A percentile compares a stretch with the other conserved stretches of the same genome.
Conservation (phyloP, 2,888 invertebrate genomes). For the Sicus ferrugineus region DNA sequence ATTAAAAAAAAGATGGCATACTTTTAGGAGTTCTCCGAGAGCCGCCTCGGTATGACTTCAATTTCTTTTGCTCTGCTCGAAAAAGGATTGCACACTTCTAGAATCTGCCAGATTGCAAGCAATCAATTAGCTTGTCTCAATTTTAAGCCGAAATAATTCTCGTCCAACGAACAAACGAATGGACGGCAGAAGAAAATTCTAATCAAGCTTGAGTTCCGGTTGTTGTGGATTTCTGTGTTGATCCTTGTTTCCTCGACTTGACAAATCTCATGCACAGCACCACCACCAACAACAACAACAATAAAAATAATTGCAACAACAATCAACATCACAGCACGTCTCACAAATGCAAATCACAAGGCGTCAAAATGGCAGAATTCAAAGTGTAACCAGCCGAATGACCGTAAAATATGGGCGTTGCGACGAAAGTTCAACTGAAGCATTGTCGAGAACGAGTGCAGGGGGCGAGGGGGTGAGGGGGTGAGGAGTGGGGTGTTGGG, state of each 20-base stretch:
- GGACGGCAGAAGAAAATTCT: conserved; percentile 12
- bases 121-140: conserved; percentile 10
- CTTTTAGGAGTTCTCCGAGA: too few relatives aligned
- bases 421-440: conserved; percentile 10
- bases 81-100: not conserved
- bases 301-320: not conserved
- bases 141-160: not conserved
- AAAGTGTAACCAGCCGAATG: conserved; percentile 1
- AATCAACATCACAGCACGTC: not conserved
- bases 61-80: too few relatives aligned
- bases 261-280: conserved; percentile 13
- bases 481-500: not conserved
- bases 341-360: conserved; percentile 26
- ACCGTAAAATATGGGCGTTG: conserved; percentile 10
- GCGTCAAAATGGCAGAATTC: conserved; percentile 24
- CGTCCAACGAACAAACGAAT: not conserved
- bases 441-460: not conserved
- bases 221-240: not conserved
- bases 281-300: not conserved
- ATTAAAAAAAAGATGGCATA: too few relatives aligned
- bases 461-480: not conserved
- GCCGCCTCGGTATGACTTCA: too few relatives aligned
- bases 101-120: conserved; percentile 2
- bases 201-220: conserved; percentile 3
- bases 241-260: conserved; percentile 12